These are phyloP conservation scores for Yasuhikotakia modesta DNA, from an alignment of 2,797 vertebrate genomes.

Conservation along the genomic window DNA sequence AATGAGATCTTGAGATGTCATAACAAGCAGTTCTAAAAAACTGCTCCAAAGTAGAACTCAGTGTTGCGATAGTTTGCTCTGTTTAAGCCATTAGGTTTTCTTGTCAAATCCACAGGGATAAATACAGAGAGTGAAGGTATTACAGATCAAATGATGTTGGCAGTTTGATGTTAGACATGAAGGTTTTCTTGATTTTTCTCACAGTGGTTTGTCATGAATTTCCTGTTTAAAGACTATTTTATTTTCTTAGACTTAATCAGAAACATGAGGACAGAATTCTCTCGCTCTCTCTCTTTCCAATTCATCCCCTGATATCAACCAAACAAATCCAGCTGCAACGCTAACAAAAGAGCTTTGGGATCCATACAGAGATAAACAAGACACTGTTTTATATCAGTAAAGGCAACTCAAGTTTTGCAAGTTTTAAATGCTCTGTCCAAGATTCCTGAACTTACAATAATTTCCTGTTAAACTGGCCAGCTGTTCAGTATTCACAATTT, in stretches of 20 bases:
- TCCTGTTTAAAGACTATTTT: background rate
- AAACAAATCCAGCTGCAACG: constrained; percentile 19
- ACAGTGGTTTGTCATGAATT: background rate
- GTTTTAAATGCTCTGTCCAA: constrained; percentile 53
- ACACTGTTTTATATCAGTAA: constrained; percentile 10
- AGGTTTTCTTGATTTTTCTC: constrained; percentile 3
- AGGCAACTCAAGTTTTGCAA: constrained; percentile 37
- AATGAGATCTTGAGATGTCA: constrained; percentile 14
- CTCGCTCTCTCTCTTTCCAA: background rate
- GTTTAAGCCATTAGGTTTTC: constrained; percentile 49
- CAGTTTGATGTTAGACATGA: constrained; percentile 2
- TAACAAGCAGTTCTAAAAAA: constrained; percentile 23
- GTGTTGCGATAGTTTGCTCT: constrained; percentile 32
- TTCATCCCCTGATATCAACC: constrained; percentile 1
- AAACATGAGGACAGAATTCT: background rate
- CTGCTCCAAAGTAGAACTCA: constrained; percentile 9
- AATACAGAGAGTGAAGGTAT: constrained; percentile 19
- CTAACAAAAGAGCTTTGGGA: constrained; percentile 6
- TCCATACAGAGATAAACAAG: background rate
- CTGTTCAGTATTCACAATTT: constrained; percentile 36
- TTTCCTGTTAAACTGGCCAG: constrained; percentile 54
- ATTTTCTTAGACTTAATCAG: constrained; percentile 15
- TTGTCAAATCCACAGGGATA: background rate
- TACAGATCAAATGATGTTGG: constrained; percentile 25
- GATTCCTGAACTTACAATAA: constrained; percentile 56